These are phyloP conservation scores for Panthera uncia DNA, from an alignment of 2,113 vertebrate species.

Conservation along the genomic window DNA sequence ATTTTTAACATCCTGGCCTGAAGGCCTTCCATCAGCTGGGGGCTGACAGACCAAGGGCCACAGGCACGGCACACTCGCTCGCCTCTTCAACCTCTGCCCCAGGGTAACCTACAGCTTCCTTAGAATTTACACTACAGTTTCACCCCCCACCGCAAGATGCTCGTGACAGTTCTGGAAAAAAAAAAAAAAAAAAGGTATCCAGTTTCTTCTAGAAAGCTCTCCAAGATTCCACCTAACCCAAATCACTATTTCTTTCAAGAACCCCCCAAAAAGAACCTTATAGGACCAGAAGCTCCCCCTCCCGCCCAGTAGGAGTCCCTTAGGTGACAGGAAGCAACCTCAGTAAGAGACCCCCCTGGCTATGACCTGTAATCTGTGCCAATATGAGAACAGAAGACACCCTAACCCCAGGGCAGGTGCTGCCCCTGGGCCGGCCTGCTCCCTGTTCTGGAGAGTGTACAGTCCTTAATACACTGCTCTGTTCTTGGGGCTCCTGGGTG, in stretches of 20 bases:
- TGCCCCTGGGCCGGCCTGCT: not conserved
- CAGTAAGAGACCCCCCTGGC: not conserved
- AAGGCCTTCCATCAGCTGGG: not conserved
- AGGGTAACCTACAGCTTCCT: not conserved
- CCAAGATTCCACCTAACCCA: not conserved
- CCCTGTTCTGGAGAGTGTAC: not conserved
- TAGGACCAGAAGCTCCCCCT: not conserved
- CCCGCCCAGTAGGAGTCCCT: not conserved
- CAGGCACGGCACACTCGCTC: not conserved
- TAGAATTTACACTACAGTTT: not conserved
- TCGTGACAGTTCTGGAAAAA: not conserved
- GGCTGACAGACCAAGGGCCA: not conserved
- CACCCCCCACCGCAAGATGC: not conserved
- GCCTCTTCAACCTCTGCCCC: not conserved
- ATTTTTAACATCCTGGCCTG: not conserved
- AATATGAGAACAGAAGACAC: not conserved
- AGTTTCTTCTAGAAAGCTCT: not conserved
- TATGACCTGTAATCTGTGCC: too few relatives aligned
- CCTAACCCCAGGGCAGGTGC: not conserved
- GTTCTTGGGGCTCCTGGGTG: too few relatives aligned
- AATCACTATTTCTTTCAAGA: not conserved
- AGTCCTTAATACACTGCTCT: not conserved
- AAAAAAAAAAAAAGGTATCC: not conserved
- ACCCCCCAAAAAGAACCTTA: too few relatives aligned
- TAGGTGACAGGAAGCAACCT: not conserved